Conservation (phyloP, 2,797 vertebrate species). For the Sternotherus odoratus region DNA sequence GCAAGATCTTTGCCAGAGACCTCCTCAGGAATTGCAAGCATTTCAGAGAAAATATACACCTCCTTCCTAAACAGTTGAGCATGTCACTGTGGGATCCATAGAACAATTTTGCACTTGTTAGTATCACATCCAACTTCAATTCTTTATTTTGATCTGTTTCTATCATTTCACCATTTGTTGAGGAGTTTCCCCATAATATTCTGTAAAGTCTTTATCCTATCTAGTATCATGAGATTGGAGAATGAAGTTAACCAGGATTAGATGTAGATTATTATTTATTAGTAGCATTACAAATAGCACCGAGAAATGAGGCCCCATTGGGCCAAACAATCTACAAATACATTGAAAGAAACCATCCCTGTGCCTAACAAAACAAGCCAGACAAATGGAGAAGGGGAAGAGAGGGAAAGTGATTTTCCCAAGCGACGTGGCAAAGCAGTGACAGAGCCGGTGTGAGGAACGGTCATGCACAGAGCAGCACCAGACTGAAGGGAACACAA, state of each 20-base stretch:
- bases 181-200: not conserved
- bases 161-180: not conserved
- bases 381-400: not conserved
- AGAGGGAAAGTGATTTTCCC: not conserved
- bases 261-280: not conserved
- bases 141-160: slow-evolving; percentile 14
- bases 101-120: not conserved
- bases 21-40: not conserved
- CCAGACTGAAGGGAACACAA: not conserved
- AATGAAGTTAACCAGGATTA: not conserved
- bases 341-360: not conserved
- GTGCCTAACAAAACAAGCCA: not conserved
- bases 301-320: not conserved
- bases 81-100: not conserved
- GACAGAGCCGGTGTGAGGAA: not conserved
- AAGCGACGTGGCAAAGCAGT: not conserved
- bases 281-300: not conserved
- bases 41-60: slow-evolving; percentile 11
- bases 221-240: not conserved
- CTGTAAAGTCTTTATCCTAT: not conserved
- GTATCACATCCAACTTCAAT: not conserved
- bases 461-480: not conserved
- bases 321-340: not conserved
- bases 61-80: not conserved
- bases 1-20: not conserved